A percentile compares a stretch with the other conserved stretches of the same genome.
These are phyloP conservation scores for Podarcis lilfordi DNA, from an alignment of 2,797 vertebrate genomes.

Conservation along the genomic window DNA sequence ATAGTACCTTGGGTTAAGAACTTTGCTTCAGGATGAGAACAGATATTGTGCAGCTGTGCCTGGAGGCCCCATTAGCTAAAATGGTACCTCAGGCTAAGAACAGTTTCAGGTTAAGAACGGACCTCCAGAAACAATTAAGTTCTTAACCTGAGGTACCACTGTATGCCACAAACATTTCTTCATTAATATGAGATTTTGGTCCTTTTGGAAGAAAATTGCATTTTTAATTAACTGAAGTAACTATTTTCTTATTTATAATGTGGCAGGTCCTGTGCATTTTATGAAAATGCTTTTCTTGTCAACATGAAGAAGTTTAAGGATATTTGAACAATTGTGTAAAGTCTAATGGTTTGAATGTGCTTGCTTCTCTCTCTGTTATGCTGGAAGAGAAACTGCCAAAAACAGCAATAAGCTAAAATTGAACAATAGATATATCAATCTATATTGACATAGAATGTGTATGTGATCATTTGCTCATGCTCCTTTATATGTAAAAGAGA, in stretches of 20 bases:
- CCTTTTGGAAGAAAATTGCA: neutral
- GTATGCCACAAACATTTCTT: neutral
- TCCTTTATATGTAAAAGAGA: neutral
- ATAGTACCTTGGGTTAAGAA: too few relatives aligned
- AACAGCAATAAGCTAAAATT: neutral
- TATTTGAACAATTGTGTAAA: neutral
- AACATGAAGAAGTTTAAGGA: neutral
- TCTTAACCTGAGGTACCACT: too few relatives aligned
- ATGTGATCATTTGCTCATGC: neutral
- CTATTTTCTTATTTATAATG: neutral
- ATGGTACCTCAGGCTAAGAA: too few relatives aligned
- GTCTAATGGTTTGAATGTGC: neutral
- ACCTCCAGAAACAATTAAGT: too few relatives aligned
- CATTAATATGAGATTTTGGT: neutral
- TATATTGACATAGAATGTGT: neutral
- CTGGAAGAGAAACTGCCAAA: too few relatives aligned
- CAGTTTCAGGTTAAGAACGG: too few relatives aligned
- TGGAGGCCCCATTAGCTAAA: too few relatives aligned
- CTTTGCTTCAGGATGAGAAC: too few relatives aligned
- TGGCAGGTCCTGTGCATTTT: neutral
- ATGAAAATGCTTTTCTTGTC: neutral
- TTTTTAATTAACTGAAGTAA: neutral
- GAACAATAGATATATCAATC: neutral
- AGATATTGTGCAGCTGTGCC: too few relatives aligned
- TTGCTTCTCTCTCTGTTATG: neutral